These are phyloP conservation scores for Pseudoatta argentina DNA, from an alignment of 1,140 invertebrate species.

Conservation along the genomic window DNA sequence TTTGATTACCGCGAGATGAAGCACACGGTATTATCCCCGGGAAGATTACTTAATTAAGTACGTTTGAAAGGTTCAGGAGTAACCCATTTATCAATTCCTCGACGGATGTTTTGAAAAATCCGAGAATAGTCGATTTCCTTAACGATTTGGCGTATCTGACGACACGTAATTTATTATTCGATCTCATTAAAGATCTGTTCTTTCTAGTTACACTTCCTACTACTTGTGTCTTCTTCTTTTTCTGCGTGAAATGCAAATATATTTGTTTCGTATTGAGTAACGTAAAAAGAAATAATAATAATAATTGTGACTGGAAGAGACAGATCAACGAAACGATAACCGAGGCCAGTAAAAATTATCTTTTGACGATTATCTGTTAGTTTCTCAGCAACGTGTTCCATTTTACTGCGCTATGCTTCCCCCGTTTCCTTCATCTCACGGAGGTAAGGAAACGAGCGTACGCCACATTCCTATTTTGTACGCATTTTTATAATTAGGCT, in stretches of 20 bases:
- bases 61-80: constrained; percentile 17
- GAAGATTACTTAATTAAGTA: background rate
- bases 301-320: background rate
- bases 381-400: constrained; percentile 13
- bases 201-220: background rate
- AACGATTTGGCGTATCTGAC: background rate
- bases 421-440: constrained; percentile 30
- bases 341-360: constrained; percentile 45
- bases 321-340: constrained; percentile 7
- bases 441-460: constrained; percentile 2
- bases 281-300: background rate
- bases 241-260: background rate
- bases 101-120: background rate
- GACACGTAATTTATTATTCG: constrained; percentile 40
- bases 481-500: constrained; percentile 73
- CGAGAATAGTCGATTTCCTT: background rate
- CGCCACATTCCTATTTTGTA: constrained; percentile 79
- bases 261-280: background rate
- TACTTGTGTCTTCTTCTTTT: background rate
- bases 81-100: background rate
- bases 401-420: constrained; percentile 1
- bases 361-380: constrained; percentile 9
- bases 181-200: constrained; percentile 31
- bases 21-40: constrained; percentile 28
- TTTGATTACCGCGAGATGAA: constrained; percentile 58